A percentile compares a stretch with the other conserved stretches of the same genome.
Conservation (phyloP, 1,140 invertebrate genomes). For the Pomacea maculata region DNA sequence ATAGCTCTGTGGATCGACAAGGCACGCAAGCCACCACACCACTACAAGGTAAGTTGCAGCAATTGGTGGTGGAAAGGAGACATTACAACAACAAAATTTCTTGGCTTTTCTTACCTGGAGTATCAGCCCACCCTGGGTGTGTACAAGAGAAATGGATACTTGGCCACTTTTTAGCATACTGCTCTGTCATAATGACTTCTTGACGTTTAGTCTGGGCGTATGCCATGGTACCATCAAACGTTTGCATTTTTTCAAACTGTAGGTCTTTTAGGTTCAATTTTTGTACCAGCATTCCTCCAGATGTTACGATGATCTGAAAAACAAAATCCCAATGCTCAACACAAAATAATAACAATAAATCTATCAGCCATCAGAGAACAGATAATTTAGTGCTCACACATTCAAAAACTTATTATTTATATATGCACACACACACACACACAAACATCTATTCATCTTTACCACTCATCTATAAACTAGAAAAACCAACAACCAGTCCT, state of each 20-base stretch:
- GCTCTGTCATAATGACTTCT: conserved; percentile 67
- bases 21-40: not conserved
- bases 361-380: too few relatives aligned
- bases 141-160: conserved; percentile 67
- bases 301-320: conserved; percentile 65
- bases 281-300: conserved; percentile 69
- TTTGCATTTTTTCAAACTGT: conserved; percentile 64
- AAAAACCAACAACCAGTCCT: too few relatives aligned
- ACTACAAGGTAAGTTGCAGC: not conserved
- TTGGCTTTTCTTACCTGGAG: conserved; percentile 52
- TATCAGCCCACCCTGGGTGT: conserved; percentile 71
- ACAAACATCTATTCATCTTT: too few relatives aligned
- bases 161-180: conserved; percentile 65
- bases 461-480: too few relatives aligned
- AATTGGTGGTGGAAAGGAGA: not conserved
- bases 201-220: conserved; percentile 71
- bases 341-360: too few relatives aligned
- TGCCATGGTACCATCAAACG: conserved; percentile 68
- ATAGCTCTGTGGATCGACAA: too few relatives aligned
- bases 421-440: too few relatives aligned
- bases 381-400: too few relatives aligned
- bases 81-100: not conserved
- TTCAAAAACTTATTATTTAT: too few relatives aligned
- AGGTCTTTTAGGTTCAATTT: conserved; percentile 67
- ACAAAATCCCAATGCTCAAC: not conserved